Percentiles rank a stretch among this genome's conserved stretches.
These are phyloP conservation scores for Myiopsitta monachus DNA, from an alignment of 2,113 vertebrate species.

Conservation along the genomic window DNA sequence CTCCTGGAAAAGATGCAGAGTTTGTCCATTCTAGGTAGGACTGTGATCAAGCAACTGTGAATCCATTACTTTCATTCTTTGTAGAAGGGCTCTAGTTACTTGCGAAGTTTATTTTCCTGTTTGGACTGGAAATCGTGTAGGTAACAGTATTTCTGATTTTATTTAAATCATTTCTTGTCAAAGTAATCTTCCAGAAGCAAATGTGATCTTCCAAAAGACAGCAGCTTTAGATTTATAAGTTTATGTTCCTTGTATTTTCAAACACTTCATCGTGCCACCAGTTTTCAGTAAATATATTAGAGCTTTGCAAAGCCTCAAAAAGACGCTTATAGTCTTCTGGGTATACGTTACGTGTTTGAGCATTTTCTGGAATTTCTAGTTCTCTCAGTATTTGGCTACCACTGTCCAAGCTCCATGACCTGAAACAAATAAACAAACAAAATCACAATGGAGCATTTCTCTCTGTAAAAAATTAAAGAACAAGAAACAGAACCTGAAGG, in stretches of 20 bases:
- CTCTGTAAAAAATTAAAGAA: conserved; percentile 5
- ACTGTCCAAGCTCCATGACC: conserved; percentile 82
- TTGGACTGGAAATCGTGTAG: not conserved
- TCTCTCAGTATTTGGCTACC: conserved; percentile 69
- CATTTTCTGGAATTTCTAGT: conserved; percentile 68
- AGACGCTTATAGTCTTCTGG: conserved; percentile 84
- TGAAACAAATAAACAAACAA: conserved; percentile 67
- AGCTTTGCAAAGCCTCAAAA: conserved; percentile 84
- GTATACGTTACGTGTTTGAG: conserved; percentile 69
- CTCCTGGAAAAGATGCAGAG: not conserved
- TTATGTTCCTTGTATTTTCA: conserved; percentile 55
- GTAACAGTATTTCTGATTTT: conserved; percentile 1
- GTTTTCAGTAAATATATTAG: conserved; percentile 75
- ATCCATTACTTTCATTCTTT: not conserved
- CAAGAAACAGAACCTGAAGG: not conserved
- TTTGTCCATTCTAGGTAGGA: not conserved
- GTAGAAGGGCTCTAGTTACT: not conserved
- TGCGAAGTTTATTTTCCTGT: not conserved
- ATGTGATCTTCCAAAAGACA: not conserved
- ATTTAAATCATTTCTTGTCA: conserved; percentile 11
- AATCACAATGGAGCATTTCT: not conserved
- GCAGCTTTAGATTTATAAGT: not conserved
- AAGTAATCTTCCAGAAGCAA: conserved; percentile 55
- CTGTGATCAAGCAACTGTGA: not conserved
- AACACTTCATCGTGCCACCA: conserved; percentile 83